phyloP scores from a whole-genome alignment of 2,888 invertebrate species.

The Macroteleia sp. region DNA sequence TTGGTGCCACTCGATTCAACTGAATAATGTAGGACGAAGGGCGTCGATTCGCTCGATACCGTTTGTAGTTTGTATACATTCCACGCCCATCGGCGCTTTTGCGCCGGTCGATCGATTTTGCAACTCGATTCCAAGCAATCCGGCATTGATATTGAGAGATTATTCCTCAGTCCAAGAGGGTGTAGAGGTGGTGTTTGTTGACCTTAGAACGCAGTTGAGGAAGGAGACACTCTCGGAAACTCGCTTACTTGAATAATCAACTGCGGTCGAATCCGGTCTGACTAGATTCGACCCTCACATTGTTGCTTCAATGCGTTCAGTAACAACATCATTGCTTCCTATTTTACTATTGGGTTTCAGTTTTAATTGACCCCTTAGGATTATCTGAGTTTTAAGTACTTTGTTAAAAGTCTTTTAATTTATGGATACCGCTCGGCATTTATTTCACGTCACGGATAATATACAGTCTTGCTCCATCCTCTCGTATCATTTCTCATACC shows the following conservation, averaged over 20 bases:
- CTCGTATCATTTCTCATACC: too few species aligned
- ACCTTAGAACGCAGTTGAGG: constrained; percentile 32
- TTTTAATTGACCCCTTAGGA: too few species aligned
- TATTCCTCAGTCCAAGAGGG: too few species aligned
- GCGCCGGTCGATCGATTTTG: constrained; percentile 50
- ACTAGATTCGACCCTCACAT: not conserved
- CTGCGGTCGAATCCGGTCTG: not conserved
- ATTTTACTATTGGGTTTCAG: too few species aligned
- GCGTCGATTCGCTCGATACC: constrained; percentile 72
- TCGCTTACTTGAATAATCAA: constrained; percentile 36
- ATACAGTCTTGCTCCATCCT: too few species aligned
- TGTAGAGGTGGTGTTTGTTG: constrained; percentile 25
- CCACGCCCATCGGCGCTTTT: constrained; percentile 51
- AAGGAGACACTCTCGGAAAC: not conserved
- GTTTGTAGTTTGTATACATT: constrained; percentile 64
- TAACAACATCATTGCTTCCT: not conserved
- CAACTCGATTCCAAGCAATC: constrained; percentile 54
- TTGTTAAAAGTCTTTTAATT: too few species aligned
- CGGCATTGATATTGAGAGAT: constrained; percentile 52
- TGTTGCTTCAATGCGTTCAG: constrained; percentile 22
- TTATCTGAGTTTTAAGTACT: too few species aligned
- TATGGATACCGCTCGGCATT: too few species aligned
- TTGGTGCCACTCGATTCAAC: constrained; percentile 72
- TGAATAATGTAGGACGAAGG: constrained; percentile 77
- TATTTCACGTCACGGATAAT: too few species aligned